Percentiles rank a stretch among this genome's conserved stretches.
Conservation (phyloP, 1,140 invertebrate species). For the Meloidogyne exigua region DNA sequence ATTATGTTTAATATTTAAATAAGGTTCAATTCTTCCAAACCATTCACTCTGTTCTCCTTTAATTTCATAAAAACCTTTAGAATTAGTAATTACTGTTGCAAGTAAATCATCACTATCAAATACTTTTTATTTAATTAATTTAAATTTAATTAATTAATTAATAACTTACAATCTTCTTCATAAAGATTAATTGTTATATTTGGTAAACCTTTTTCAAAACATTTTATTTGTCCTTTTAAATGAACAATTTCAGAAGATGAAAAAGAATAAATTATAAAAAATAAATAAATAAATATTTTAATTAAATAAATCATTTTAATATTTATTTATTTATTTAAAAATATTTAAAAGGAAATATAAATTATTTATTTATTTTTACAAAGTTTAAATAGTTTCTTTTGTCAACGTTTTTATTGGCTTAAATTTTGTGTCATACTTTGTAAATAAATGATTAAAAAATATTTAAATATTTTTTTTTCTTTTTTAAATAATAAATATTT, state of each 20-base stretch:
- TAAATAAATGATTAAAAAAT: too few relatives aligned
- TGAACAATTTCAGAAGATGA: background rate
- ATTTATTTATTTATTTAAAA: background rate
- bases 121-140: background rate
- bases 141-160: background rate
- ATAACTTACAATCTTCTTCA: background rate
- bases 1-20: slow-evolving; percentile 2
- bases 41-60: slow-evolving; percentile 10
- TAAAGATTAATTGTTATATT: background rate
- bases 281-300: background rate
- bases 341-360: too few relatives aligned
- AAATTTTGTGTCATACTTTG: too few relatives aligned
- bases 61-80: background rate
- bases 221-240: background rate
- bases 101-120: background rate
- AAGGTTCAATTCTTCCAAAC: background rate
- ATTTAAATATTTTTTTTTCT: too few relatives aligned
- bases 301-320: background rate
- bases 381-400: too few relatives aligned
- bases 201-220: background rate
- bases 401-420: too few relatives aligned
- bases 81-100: background rate
- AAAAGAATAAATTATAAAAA: background rate
- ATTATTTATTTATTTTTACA: too few relatives aligned
- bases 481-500: too few relatives aligned